Conservation (phyloP, 2,888 invertebrate genomes). For the Uloborus plumipes region DNA sequence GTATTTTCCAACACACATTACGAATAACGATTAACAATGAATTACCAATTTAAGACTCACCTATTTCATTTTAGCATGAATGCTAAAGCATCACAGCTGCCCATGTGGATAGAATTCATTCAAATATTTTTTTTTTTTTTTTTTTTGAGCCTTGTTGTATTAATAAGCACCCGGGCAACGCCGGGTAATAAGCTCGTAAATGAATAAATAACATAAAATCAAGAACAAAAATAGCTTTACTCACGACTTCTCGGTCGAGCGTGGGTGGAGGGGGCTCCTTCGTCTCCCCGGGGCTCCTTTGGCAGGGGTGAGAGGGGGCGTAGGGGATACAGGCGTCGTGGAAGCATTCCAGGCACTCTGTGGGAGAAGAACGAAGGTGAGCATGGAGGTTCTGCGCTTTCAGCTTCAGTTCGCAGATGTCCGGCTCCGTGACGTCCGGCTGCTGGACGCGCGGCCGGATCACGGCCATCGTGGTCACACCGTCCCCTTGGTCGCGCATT, state of each 20-base stretch:
- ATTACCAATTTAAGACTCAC: no score
- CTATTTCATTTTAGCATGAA: no score
- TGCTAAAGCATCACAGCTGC: no score
- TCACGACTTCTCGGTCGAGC: constrained; percentile 69
- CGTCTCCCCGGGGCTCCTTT: constrained; percentile 69
- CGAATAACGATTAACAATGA: no score
- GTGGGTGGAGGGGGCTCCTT: constrained; percentile 67
- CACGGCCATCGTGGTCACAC: constrained; percentile 17
- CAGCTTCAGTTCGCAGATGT: constrained; percentile 3
- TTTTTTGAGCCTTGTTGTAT: no score
- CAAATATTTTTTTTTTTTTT: no score
- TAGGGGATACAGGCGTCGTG: constrained; percentile 75
- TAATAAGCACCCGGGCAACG: no score
- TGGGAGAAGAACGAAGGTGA: constrained; percentile 69
- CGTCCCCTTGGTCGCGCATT: constrained; percentile 50
- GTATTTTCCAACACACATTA: no score
- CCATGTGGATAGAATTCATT: no score
- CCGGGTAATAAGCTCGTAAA: no score
- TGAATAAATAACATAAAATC: not conserved
- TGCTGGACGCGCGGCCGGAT: constrained; percentile 44
- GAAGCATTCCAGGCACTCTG: constrained; percentile 79
- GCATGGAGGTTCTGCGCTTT: not conserved
- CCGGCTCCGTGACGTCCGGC: not conserved
- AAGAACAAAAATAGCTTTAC: constrained; percentile 48
- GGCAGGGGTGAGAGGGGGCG: constrained; percentile 64